phyloP scores from a whole-genome alignment of 1,140 invertebrate genomes.

The Leptinotarsa texana region DNA sequence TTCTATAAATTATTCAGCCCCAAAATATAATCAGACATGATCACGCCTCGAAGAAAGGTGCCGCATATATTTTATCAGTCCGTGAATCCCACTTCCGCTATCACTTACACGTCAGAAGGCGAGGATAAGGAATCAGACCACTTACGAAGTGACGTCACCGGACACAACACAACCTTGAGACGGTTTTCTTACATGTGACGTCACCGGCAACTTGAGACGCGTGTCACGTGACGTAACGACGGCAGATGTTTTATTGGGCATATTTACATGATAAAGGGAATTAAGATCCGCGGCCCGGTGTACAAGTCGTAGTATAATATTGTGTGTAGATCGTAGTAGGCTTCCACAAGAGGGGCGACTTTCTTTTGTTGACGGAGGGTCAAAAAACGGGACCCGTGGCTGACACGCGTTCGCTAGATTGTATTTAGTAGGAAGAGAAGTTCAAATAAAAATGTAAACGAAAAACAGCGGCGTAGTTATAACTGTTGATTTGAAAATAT shows the following conservation, averaged over 20 bases:
- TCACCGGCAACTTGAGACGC: conserved; percentile 25
- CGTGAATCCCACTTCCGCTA: conserved; percentile 19
- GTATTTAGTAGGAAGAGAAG: conserved; percentile 41
- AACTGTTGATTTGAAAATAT: no score
- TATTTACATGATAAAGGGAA: conserved; percentile 52
- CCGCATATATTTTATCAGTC: no score
- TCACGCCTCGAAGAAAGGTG: no score
- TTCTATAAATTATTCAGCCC: no score
- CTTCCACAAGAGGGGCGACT: conserved; percentile 42
- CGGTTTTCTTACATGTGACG: conserved; percentile 48
- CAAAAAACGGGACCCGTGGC: conserved; percentile 53
- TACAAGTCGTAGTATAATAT: conserved; percentile 32
- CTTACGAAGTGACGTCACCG: conserved; percentile 49
- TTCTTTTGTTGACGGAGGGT: conserved; percentile 52
- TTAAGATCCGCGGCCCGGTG: conserved; percentile 52
- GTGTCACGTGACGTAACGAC: conserved; percentile 42
- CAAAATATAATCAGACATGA: no score
- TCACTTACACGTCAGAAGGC: conserved; percentile 14
- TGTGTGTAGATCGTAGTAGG: conserved; percentile 28
- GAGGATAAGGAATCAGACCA: conserved; percentile 21
- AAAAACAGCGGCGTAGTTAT: conserved; percentile 30
- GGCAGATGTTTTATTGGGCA: conserved; percentile 47
- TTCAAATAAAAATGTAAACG: conserved; percentile 38
- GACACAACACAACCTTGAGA: conserved; percentile 51
- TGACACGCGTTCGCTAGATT: conserved; percentile 50